These are phyloP conservation scores for Perdita meconis DNA, from an alignment of 2,888 invertebrate species.

Conservation along the genomic window DNA sequence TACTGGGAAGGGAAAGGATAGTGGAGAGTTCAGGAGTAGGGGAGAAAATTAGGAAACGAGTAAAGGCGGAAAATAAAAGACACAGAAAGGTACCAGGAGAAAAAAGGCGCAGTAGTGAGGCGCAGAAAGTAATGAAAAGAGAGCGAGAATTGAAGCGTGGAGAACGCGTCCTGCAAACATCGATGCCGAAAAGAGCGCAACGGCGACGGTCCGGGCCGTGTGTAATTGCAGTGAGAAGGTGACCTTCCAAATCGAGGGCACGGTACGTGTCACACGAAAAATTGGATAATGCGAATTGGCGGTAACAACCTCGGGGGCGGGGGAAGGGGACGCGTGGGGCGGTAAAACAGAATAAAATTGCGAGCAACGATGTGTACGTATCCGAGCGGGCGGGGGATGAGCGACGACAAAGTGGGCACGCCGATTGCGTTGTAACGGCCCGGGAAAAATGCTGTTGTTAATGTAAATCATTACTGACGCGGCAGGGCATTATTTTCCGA, in stretches of 20 bases:
- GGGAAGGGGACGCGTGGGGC: neutral
- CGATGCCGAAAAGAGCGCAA: constrained; percentile 32
- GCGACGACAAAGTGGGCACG: constrained; percentile 43
- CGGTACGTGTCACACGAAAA: constrained; percentile 62
- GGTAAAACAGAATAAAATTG: constrained; percentile 46
- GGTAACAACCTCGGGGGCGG: constrained; percentile 44
- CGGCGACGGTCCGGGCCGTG: constrained; percentile 15
- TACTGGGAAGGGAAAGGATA: neutral
- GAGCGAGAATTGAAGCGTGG: constrained; percentile 22
- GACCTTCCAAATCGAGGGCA: constrained; percentile 58
- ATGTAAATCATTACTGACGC: constrained; percentile 56
- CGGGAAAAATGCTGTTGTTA: constrained; percentile 49
- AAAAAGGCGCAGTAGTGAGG: neutral
- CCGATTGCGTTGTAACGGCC: constrained; percentile 54
- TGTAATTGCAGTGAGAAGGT: constrained; percentile 62
- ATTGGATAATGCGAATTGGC: constrained; percentile 65
- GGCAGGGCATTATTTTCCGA: constrained; percentile 45
- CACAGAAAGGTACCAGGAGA: neutral
- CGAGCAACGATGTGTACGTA: constrained; percentile 53
- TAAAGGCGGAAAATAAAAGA: neutral
- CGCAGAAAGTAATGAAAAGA: constrained; percentile 10
- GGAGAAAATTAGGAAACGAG: neutral
- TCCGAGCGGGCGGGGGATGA: constrained; percentile 10
- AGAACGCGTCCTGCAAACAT: constrained; percentile 54
- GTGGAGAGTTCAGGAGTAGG: neutral